These are phyloP conservation scores for Tadarida brasiliensis DNA, from an alignment of 2,797 vertebrate species.

Conservation along the genomic window DNA sequence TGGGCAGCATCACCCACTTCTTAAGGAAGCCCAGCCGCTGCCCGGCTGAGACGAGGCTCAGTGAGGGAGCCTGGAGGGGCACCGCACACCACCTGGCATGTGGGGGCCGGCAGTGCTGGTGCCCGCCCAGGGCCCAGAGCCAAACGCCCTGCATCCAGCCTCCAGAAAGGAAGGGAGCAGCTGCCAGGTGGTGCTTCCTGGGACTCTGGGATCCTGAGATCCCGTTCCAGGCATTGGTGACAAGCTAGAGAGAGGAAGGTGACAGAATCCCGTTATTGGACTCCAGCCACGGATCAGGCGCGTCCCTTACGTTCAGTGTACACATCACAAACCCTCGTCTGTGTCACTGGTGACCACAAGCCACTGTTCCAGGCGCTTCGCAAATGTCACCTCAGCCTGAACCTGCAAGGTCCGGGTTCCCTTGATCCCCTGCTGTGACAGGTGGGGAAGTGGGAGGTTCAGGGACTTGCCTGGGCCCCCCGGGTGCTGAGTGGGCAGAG, in stretches of 20 bases:
- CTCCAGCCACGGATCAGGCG: rapidly evolving
- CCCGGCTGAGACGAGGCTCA: too few species aligned
- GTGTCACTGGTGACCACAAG: too few species aligned
- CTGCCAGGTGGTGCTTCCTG: background rate
- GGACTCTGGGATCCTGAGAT: background rate
- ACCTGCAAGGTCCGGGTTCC: rapidly evolving
- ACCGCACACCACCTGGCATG: background rate
- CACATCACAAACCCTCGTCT: too few species aligned
- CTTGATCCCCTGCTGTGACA: background rate
- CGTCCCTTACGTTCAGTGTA: too few species aligned
- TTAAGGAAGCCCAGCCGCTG: background rate
- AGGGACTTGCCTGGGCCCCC: background rate
- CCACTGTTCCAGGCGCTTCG: background rate
- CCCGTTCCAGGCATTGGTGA: background rate
- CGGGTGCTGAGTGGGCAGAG: too few species aligned
- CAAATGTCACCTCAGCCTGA: background rate
- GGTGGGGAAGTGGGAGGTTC: too few species aligned
- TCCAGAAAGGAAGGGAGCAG: background rate
- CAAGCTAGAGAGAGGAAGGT: background rate
- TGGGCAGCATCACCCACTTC: background rate
- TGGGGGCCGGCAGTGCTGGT: background rate
- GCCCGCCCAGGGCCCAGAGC: background rate
- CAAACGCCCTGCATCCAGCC: background rate
- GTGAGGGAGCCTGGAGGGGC: background rate
- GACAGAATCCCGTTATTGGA: too few species aligned